Conservation (phyloP, 2,113 vertebrate genomes). For the Urocolius indicus region DNA sequence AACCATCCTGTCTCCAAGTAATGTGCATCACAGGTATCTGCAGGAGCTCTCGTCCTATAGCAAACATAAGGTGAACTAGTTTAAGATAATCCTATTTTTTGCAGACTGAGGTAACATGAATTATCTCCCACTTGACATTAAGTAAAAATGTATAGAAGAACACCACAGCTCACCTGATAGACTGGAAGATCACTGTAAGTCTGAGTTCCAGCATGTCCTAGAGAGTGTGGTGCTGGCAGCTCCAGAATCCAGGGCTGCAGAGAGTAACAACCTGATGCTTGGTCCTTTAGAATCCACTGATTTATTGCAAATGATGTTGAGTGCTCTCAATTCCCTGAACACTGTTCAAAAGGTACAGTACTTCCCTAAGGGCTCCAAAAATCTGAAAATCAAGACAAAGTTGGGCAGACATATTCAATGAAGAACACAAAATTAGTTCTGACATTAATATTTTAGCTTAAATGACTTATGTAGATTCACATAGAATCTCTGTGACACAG, state of each 20-base stretch:
- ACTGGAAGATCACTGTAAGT: neutral
- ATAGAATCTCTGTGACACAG: neutral
- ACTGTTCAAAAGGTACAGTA: neutral
- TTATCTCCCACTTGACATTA: neutral
- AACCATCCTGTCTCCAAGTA: neutral
- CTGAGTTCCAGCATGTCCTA: neutral
- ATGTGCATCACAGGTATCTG: neutral
- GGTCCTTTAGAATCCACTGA: neutral
- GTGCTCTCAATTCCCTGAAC: neutral
- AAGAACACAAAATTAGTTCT: neutral
- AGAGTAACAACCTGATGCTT: neutral
- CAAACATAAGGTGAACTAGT: neutral
- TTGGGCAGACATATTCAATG: neutral
- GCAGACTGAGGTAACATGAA: neutral
- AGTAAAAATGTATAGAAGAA: neutral
- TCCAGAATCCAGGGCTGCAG: neutral
- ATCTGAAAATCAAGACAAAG: slow-evolving; percentile 52
- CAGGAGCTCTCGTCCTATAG: neutral
- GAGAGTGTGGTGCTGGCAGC: neutral
- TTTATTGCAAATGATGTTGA: neutral
- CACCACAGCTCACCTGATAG: slow-evolving; percentile 21
- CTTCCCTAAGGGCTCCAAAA: slow-evolving; percentile 12
- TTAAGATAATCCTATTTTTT: neutral
- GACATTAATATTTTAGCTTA: slow-evolving; percentile 1
- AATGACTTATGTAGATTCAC: neutral